A percentile compares a stretch with the other conserved stretches of the same genome.
These are phyloP conservation scores for Phrynocephalus vlangalii DNA, from an alignment of 2,797 vertebrate genomes.

Conservation along the genomic window DNA sequence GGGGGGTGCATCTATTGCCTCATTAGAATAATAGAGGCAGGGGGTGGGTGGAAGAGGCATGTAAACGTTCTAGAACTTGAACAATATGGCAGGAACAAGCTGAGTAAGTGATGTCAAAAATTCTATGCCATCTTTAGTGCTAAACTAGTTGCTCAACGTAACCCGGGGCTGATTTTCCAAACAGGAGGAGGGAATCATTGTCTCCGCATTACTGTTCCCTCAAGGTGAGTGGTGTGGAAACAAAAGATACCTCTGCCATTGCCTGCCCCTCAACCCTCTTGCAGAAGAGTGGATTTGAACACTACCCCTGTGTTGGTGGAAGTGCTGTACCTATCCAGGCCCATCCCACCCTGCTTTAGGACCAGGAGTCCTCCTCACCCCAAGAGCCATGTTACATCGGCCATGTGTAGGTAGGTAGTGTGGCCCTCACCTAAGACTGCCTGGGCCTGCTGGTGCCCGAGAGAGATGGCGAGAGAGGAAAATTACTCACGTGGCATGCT, in stretches of 20 bases:
- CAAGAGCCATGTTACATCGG: not conserved
- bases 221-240: not conserved
- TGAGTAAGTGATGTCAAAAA: constrained; percentile 8
- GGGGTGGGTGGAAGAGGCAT: too few relatives aligned
- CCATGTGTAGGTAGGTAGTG: too few relatives aligned
- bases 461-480: not conserved
- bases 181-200: not conserved
- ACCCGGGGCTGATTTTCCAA: not conserved
- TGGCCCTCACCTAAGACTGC: not conserved
- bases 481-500: constrained; percentile 95
- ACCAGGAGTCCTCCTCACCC: not conserved
- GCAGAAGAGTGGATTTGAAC: not conserved
- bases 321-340: not conserved
- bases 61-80: not conserved
- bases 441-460: not conserved
- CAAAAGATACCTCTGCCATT: not conserved
- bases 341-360: not conserved
- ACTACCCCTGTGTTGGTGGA: not conserved
- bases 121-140: not conserved
- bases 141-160: not conserved
- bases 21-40: not conserved
- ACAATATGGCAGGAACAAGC: not conserved
- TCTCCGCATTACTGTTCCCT: not conserved
- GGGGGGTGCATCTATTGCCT: not conserved
- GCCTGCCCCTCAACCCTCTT: not conserved